These are phyloP conservation scores for Pseudococcus viburni DNA, from an alignment of 2,888 invertebrate genomes.

Conservation along the genomic window DNA sequence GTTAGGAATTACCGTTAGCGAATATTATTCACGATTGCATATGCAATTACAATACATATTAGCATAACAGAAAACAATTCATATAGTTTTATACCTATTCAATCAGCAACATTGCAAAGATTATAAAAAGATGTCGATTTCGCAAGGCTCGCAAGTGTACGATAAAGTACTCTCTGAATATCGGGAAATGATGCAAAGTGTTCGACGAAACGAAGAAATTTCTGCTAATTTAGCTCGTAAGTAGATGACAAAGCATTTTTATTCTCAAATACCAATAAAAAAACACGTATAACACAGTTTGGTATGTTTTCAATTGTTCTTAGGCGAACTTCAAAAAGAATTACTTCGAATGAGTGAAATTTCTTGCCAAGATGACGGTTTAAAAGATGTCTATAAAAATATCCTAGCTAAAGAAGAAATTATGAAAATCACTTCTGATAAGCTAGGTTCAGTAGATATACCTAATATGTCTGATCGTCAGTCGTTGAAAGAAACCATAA, in stretches of 20 bases:
- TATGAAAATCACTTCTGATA: neutral
- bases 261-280: neutral
- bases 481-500: slow-evolving; percentile 2
- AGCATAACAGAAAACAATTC: neutral
- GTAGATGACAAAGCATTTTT: neutral
- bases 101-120: neutral
- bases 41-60: neutral
- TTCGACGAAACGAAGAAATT: slow-evolving; percentile 28
- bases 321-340: slow-evolving; percentile 23
- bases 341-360: slow-evolving; percentile 20
- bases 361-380: slow-evolving; percentile 4
- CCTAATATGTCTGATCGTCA: neutral
- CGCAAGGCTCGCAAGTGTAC: slow-evolving; percentile 12
- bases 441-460: too few species aligned
- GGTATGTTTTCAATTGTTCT: neutral
- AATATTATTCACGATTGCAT: neutral
- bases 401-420: slow-evolving; percentile 10
- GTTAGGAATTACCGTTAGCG: neutral
- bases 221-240: slow-evolving; percentile 23
- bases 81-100: neutral
- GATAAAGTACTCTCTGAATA: slow-evolving; percentile 27
- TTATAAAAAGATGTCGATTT: slow-evolving; percentile 2
- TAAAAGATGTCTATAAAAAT: neutral
- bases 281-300: neutral
- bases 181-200: neutral